Conservation (phyloP, 92 coral and sea anemone genomes). For the Actinostola sp. region DNA sequence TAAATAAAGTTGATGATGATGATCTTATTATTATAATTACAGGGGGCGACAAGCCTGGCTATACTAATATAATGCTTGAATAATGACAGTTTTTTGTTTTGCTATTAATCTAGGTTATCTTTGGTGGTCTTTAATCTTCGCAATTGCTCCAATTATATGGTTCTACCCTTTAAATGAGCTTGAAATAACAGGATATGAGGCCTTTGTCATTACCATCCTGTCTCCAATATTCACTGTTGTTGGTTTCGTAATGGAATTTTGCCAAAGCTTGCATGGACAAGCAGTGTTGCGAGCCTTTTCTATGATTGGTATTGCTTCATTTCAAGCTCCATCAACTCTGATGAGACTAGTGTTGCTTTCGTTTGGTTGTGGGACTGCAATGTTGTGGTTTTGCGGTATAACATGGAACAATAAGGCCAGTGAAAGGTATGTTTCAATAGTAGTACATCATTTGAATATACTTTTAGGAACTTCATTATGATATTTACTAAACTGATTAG, state of each 20-base stretch:
- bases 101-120: constrained; percentile 88
- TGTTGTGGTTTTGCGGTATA: constrained; percentile 98
- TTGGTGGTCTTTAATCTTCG: constrained; percentile 94
- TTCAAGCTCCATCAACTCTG: constrained; percentile 92
- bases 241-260: constrained; percentile 62
- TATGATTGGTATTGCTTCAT: constrained; percentile 86
- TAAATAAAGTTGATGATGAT: too few relatives aligned
- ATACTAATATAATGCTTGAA: too few relatives aligned
- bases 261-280: constrained; percentile 78
- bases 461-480: neutral
- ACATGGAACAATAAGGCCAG: constrained; percentile 83
- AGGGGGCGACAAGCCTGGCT: too few relatives aligned
- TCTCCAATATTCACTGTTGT: constrained; percentile 77
- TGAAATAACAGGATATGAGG: constrained; percentile 95
- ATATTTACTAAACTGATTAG: too few relatives aligned
- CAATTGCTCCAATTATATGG: constrained; percentile 96
- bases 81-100: too few relatives aligned
- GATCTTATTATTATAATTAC: too few relatives aligned
- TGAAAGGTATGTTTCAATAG: constrained; percentile 93
- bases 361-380: constrained; percentile 92
- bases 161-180: constrained; percentile 94
- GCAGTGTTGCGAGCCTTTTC: constrained; percentile 83
- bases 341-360: constrained; percentile 74
- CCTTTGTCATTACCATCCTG: constrained; percentile 77
- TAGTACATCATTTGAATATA: neutral